Percentiles rank a stretch among this genome's conserved stretches.
Conservation (phyloP, 2,888 invertebrate genomes). For the Drosophila lacicola region DNA sequence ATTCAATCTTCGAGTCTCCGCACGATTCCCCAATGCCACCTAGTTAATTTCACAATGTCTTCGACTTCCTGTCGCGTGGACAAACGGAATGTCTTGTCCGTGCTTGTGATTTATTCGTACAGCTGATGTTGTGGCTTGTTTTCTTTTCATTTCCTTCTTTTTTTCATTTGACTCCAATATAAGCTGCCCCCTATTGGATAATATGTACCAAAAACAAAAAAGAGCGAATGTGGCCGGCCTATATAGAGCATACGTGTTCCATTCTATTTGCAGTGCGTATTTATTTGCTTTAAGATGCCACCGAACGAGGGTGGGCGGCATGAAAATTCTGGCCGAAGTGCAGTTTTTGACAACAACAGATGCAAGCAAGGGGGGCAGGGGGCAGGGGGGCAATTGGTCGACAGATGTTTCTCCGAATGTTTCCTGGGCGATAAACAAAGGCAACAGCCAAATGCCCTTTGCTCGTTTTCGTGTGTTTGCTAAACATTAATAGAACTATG, state of each 20-base stretch:
- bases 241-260: slow-evolving; percentile 1
- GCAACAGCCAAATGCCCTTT: slow-evolving; percentile 54
- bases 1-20: slow-evolving; percentile 3
- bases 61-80: slow-evolving; percentile 50
- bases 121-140: slow-evolving; percentile 18
- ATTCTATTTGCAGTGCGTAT: slow-evolving; percentile 58
- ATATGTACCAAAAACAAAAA: neutral
- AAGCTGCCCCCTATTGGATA: neutral
- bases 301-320: neutral
- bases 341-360: slow-evolving; percentile 54
- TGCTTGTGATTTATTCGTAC: slow-evolving; percentile 46
- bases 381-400: slow-evolving; percentile 16
- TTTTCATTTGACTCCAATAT: neutral
- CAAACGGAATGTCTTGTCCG: slow-evolving; percentile 19
- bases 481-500: slow-evolving; percentile 75
- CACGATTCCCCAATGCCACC: neutral
- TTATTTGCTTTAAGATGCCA: slow-evolving; percentile 56
- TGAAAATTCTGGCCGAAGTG: slow-evolving; percentile 30
- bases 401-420: slow-evolving; percentile 44
- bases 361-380: slow-evolving; percentile 14
- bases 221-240: neutral
- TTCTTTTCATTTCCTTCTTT: neutral
- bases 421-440: slow-evolving; percentile 56
- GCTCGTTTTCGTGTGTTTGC: slow-evolving; percentile 49
- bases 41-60: slow-evolving; percentile 32